These are phyloP conservation scores for Acanthornis magna DNA, from an alignment of 2,797 vertebrate species.

Conservation along the genomic window DNA sequence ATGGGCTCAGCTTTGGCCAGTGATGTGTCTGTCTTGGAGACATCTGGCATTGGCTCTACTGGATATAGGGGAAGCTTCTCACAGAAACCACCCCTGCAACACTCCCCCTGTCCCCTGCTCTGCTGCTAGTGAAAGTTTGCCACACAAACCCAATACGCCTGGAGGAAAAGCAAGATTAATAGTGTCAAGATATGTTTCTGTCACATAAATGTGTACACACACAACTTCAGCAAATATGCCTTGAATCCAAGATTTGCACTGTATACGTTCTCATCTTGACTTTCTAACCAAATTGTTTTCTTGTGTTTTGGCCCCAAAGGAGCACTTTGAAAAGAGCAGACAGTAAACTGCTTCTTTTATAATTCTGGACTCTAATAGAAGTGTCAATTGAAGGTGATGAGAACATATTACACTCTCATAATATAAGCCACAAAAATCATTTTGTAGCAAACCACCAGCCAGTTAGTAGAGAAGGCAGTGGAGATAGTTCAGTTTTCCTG, in stretches of 20 bases:
- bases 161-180: background rate
- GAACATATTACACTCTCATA: background rate
- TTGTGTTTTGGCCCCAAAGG: background rate
- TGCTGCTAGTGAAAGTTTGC: background rate
- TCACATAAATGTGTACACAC: background rate
- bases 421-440: background rate
- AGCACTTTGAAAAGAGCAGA: background rate
- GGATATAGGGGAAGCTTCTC: background rate
- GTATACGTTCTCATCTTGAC: background rate
- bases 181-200: background rate
- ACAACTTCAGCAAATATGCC: background rate
- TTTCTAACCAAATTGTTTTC: background rate
- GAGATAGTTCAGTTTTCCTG: background rate
- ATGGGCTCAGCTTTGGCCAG: background rate
- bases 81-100: background rate
- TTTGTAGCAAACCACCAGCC: background rate
- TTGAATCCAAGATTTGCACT: background rate
- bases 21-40: background rate
- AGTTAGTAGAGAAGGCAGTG: background rate
- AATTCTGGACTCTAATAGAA: background rate
- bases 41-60: background rate
- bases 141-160: accelerated
- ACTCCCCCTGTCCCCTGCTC: no score
- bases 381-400: background rate
- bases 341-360: background rate